These are phyloP conservation scores for Falco berigora DNA, from an alignment of 2,797 vertebrate species.

Conservation along the genomic window DNA sequence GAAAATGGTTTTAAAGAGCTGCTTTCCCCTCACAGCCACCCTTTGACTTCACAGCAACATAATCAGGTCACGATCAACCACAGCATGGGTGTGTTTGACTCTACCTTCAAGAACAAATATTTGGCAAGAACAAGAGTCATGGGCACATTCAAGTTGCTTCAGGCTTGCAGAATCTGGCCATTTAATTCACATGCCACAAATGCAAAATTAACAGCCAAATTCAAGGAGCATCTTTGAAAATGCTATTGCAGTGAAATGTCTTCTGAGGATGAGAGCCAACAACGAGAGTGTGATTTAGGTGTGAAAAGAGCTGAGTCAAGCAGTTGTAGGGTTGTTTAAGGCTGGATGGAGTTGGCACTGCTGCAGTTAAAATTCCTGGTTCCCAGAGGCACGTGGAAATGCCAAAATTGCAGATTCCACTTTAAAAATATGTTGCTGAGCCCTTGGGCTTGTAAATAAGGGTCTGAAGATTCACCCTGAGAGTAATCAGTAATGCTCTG, in stretches of 20 bases:
- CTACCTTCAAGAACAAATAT: neutral
- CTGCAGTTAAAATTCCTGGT: neutral
- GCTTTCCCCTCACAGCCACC: neutral
- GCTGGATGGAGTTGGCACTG: neutral
- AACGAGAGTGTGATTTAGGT: neutral
- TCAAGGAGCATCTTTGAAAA: neutral
- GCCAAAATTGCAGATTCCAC: neutral
- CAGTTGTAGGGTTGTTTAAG: neutral
- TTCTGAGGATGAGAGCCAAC: neutral
- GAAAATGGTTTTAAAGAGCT: neutral
- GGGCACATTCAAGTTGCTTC: neutral
- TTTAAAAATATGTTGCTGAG: neutral
- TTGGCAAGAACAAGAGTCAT: neutral
- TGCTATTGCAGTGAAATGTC: neutral
- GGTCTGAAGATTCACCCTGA: neutral
- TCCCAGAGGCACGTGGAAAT: neutral
- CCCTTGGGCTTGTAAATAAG: neutral
- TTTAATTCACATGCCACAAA: neutral
- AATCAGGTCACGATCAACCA: neutral
- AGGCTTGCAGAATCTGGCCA: neutral
- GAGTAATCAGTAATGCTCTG: neutral
- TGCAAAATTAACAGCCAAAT: neutral
- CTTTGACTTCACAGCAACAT: neutral
- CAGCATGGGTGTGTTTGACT: neutral
- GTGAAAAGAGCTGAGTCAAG: neutral